A percentile compares a stretch with the other conserved stretches of the same genome.
Conservation (phyloP, 2,113 vertebrate species). For the Urocitellus parryii region DNA sequence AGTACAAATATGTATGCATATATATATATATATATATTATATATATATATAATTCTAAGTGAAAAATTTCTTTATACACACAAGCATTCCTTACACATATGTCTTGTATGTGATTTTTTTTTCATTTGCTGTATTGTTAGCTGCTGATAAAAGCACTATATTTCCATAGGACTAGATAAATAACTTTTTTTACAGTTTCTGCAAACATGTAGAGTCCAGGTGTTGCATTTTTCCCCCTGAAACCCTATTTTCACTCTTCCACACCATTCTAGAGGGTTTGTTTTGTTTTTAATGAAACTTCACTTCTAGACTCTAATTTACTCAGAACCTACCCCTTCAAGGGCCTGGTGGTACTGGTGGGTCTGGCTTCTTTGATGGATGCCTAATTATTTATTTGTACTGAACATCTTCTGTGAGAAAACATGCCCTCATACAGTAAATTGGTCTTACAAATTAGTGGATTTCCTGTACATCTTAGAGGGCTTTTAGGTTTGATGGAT, state of each 20-base stretch:
- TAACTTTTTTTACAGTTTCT: slow-evolving; percentile 21
- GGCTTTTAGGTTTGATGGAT: neutral
- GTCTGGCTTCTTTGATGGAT: neutral
- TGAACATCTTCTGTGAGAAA: neutral
- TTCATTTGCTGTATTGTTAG: slow-evolving; percentile 60
- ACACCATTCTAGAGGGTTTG: neutral
- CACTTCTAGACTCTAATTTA: neutral
- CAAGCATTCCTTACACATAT: slow-evolving; percentile 56
- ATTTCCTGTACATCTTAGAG: slow-evolving; percentile 25
- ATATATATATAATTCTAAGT: slow-evolving; percentile 64
- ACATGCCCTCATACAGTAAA: neutral
- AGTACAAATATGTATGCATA: slow-evolving; percentile 58
- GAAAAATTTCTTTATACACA: slow-evolving; percentile 71
- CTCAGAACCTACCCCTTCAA: neutral
- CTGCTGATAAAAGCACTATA: slow-evolving; percentile 64
- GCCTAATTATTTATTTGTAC: neutral
- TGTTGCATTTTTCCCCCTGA: slow-evolving; percentile 46
- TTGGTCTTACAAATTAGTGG: slow-evolving; percentile 10
- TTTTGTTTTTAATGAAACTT: neutral
- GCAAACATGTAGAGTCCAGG: neutral
- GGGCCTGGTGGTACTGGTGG: neutral
- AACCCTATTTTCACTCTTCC: slow-evolving; percentile 36
- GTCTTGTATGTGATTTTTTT: slow-evolving; percentile 65
- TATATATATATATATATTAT: slow-evolving; percentile 47
- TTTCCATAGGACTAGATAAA: slow-evolving; percentile 45